Percentiles rank a stretch among this genome's conserved stretches.
Conservation (phyloP, 2,797 vertebrate species). For the Acanthornis magna region DNA sequence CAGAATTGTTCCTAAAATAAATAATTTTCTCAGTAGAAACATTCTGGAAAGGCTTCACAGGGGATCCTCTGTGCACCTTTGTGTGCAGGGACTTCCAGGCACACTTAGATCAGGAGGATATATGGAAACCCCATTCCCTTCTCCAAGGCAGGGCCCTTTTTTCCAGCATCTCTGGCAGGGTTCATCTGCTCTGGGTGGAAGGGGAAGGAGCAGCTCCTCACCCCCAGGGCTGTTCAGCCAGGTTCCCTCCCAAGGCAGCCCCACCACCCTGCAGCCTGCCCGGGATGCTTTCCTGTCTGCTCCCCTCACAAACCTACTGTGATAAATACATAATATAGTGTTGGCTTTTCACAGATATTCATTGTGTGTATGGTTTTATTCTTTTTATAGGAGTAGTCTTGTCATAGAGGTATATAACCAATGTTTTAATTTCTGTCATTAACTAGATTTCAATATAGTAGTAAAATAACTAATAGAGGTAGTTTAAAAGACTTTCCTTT, state of each 20-base stretch:
- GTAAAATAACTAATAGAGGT: too few relatives aligned
- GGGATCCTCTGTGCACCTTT: neutral
- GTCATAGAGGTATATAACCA: too few relatives aligned
- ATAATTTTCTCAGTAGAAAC: neutral
- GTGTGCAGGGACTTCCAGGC: neutral
- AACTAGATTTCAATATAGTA: too few relatives aligned
- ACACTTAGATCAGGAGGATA: neutral
- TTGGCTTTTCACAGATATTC: too few relatives aligned
- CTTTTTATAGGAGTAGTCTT: too few relatives aligned
- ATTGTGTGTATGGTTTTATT: too few relatives aligned
- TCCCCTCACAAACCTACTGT: too few relatives aligned
- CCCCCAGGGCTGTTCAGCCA: neutral
- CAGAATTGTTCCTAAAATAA: neutral
- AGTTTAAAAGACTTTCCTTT: too few relatives aligned
- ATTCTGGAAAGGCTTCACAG: neutral
- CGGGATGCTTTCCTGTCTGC: neutral
- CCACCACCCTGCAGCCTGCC: fast-evolving
- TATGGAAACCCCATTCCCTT: neutral
- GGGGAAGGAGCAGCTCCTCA: neutral
- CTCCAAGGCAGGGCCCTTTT: neutral
- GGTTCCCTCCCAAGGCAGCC: neutral
- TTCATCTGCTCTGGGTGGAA: neutral
- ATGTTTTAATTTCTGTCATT: too few relatives aligned
- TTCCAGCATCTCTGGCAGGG: neutral
- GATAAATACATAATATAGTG: too few relatives aligned